These are phyloP conservation scores for Mormyrus lacerda DNA, from an alignment of 2,113 vertebrate genomes.

Conservation along the genomic window DNA sequence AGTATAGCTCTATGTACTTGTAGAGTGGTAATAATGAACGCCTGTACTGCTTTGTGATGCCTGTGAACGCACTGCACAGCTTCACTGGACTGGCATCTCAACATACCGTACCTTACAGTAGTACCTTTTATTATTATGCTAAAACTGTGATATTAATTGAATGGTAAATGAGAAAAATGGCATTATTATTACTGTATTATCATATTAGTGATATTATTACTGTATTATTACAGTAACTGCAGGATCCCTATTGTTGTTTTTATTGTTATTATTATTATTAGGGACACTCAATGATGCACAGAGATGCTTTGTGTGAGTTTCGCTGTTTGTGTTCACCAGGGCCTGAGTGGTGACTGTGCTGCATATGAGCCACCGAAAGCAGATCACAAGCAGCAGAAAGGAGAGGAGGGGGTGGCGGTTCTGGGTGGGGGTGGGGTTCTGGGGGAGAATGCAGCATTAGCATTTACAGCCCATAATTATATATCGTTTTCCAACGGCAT, in stretches of 20 bases:
- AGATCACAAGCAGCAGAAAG: slow-evolving; percentile 14
- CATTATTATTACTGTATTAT: too few relatives aligned
- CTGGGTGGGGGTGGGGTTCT: slow-evolving; percentile 19
- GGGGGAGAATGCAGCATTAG: slow-evolving; percentile 54
- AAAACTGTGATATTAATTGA: too few relatives aligned
- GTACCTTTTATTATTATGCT: not conserved
- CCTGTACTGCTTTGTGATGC: not conserved
- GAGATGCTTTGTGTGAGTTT: slow-evolving; percentile 15
- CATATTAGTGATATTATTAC: too few relatives aligned
- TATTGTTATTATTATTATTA: not conserved
- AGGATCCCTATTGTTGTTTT: not conserved
- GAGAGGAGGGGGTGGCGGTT: not conserved
- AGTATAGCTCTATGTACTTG: not conserved
- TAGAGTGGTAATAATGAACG: not conserved
- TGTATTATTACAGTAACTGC: not conserved
- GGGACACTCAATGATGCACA: not conserved
- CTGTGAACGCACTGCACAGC: not conserved
- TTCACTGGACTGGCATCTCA: not conserved
- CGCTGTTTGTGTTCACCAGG: slow-evolving; percentile 18
- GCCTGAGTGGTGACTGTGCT: slow-evolving; percentile 34
- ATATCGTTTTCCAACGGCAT: slow-evolving; percentile 61
- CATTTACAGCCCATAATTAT: slow-evolving; percentile 64
- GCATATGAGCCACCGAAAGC: slow-evolving; percentile 38
- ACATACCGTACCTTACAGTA: not conserved
- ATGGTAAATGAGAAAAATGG: too few relatives aligned